Evolutionary conservation across 2,888 invertebrate genomes (phyloP).

Genomic region (Phlogophora meticulosa): DNA sequence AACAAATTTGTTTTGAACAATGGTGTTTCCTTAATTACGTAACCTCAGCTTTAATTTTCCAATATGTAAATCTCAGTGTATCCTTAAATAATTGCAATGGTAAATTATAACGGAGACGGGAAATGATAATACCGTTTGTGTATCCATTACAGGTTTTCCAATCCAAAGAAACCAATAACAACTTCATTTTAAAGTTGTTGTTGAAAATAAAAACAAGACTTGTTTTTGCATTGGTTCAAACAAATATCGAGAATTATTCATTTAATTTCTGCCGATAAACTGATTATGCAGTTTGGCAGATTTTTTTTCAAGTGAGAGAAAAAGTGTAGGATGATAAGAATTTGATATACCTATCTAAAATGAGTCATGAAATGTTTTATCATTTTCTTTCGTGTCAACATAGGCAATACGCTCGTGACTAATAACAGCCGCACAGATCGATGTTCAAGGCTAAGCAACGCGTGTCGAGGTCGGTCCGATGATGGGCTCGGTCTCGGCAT

Average conservation of each 20-base stretch:
- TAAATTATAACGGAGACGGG: slow-evolving; percentile 17
- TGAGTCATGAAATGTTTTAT: too few species aligned
- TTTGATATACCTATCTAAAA: too few species aligned
- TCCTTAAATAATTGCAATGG: slow-evolving; percentile 46
- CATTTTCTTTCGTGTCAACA: too few species aligned
- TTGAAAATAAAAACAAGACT: slow-evolving; percentile 4
- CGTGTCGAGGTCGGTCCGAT: too few species aligned
- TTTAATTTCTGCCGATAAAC: too few species aligned
- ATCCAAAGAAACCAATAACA: not conserved
- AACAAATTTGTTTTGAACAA: slow-evolving; percentile 74
- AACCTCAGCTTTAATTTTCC: slow-evolving; percentile 62
- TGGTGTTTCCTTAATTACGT: slow-evolving; percentile 71
- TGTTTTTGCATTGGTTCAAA: not conserved
- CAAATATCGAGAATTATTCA: not conserved
- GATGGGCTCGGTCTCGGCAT: not conserved
- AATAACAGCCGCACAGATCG: too few species aligned
- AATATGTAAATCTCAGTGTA: slow-evolving; percentile 56
- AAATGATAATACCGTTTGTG: not conserved
- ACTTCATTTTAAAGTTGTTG: not conserved
- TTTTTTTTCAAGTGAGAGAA: too few species aligned
- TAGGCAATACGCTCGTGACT: too few species aligned
- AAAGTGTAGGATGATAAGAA: too few species aligned
- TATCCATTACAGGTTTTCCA: slow-evolving; percentile 1
- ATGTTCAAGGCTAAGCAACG: too few species aligned
- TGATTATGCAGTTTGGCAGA: too few species aligned